These are phyloP conservation scores for Raja brachyura DNA, from an alignment of 2,113 vertebrate genomes.

Conservation along the genomic window DNA sequence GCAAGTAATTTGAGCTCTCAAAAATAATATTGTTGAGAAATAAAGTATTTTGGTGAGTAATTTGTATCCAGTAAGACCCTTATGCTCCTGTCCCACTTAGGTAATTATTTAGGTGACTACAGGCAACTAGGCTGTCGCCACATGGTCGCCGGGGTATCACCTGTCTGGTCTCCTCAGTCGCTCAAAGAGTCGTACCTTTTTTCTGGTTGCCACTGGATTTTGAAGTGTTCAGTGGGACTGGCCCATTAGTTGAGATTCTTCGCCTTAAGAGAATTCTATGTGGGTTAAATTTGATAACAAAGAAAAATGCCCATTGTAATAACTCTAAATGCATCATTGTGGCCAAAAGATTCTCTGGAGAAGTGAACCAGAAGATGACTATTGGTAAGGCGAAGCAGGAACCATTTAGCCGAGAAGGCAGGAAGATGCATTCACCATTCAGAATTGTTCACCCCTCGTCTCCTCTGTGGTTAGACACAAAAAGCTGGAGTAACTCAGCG, in stretches of 20 bases:
- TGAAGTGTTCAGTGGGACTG: too few relatives aligned
- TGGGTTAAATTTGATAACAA: not conserved
- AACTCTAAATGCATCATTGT: not conserved
- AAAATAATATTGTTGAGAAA: not conserved
- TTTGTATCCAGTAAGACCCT: not conserved
- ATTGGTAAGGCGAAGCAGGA: too few relatives aligned
- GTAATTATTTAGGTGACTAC: too few relatives aligned
- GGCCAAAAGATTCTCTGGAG: not conserved
- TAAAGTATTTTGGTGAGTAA: not conserved
- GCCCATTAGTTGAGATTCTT: not conserved
- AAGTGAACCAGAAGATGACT: not conserved
- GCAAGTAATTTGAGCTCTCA: not conserved
- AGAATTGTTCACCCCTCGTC: not conserved
- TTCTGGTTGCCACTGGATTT: too few relatives aligned
- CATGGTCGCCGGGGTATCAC: too few relatives aligned
- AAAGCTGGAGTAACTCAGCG: too few relatives aligned
- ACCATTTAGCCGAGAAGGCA: not conserved
- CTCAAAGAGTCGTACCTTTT: too few relatives aligned
- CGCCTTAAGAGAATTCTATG: not conserved
- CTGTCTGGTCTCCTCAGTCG: too few relatives aligned
- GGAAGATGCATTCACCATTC: not conserved
- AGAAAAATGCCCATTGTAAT: not conserved
- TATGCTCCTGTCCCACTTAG: too few relatives aligned
- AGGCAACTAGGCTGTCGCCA: too few relatives aligned
- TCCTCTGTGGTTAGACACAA: not conserved